A percentile compares a stretch with the other conserved stretches of the same genome.
Evolutionary conservation across 92 coral and sea anemone species (phyloP).

Genomic region (Pocillopora meandrina): DNA sequence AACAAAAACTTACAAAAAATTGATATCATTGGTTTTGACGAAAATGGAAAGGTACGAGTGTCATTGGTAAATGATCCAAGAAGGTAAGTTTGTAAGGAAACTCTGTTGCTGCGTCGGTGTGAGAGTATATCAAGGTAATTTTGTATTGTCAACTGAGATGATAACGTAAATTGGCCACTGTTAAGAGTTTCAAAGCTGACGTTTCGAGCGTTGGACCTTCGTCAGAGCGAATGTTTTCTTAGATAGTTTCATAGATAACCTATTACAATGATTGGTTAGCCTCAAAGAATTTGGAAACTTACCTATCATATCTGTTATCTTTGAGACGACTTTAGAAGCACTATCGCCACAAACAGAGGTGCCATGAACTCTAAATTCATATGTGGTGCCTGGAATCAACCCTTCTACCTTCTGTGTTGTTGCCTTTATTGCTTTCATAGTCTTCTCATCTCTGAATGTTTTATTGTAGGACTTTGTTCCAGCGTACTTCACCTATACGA

Average conservation of each 20-base stretch:
- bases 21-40: background rate
- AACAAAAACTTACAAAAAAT: too few relatives aligned
- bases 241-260: too few relatives aligned
- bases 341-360: constrained; percentile 10
- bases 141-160: too few relatives aligned
- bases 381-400: constrained; percentile 13
- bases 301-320: background rate
- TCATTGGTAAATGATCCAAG: too few relatives aligned
- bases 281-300: background rate
- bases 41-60: too few relatives aligned
- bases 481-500: background rate
- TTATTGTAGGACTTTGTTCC: background rate
- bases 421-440: background rate
- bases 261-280: background rate
- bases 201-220: too few relatives aligned
- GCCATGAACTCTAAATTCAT: constrained; percentile 9
- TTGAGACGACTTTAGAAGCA: background rate
- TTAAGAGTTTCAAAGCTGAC: too few relatives aligned
- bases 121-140: too few relatives aligned
- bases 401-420: background rate
- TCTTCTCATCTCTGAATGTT: background rate
- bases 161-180: too few relatives aligned
- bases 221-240: too few relatives aligned
- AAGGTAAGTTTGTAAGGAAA: too few relatives aligned
- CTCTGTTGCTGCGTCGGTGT: too few relatives aligned